phyloP scores from a whole-genome alignment of 1,140 invertebrate species.

The Colletes latitarsis region DNA sequence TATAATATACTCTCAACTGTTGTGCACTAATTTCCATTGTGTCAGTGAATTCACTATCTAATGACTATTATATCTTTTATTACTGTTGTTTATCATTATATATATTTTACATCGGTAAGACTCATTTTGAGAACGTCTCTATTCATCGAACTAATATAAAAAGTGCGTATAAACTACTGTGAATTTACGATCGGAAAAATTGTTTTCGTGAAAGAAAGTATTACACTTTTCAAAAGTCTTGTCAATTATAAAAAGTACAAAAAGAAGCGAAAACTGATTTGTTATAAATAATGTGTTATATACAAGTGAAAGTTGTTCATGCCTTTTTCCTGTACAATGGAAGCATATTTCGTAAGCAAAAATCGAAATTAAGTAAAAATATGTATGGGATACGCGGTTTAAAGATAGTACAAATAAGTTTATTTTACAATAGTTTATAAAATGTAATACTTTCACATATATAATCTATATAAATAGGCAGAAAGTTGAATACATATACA shows the following conservation, averaged over 20 bases:
- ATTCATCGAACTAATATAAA: slow-evolving; percentile 13
- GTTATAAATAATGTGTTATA: background rate
- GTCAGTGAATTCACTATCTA: background rate
- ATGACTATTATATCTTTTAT: background rate
- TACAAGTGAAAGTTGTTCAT: background rate
- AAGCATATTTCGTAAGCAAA: background rate
- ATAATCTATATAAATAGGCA: slow-evolving; percentile 13
- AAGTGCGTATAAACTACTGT: background rate
- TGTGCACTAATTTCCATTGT: background rate
- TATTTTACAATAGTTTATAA: background rate
- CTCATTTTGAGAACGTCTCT: background rate
- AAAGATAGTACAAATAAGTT: background rate
- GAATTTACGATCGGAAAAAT: background rate
- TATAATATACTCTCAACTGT: background rate
- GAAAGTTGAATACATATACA: slow-evolving; percentile 23
- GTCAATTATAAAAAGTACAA: background rate
- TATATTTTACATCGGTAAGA: background rate
- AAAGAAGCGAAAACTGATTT: background rate
- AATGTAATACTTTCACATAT: slow-evolving; percentile 16
- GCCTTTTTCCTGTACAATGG: background rate
- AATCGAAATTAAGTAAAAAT: background rate
- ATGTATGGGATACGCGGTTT: background rate
- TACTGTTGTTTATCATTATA: background rate
- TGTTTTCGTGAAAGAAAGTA: slow-evolving; percentile 1
- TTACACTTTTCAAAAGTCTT: background rate